Evolutionary conservation across 1,140 invertebrate genomes (phyloP), one percentile per base, ranked within the genome.

Genomic region (Drosophila insularis): DNA sequence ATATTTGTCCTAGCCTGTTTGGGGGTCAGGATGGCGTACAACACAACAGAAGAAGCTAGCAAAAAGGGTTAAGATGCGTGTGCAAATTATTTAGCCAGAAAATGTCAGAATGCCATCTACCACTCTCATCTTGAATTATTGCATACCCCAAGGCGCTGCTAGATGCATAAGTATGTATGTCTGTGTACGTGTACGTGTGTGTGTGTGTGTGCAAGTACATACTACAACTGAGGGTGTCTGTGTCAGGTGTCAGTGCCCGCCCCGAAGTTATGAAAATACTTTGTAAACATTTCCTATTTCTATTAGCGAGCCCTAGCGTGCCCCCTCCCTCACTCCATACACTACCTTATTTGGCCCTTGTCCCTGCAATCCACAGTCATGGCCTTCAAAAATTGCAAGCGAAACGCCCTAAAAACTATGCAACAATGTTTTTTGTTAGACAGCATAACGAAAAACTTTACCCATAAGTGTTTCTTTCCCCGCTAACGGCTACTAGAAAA

Each of bases 231-330:
- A 27, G 27, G 35, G 35, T 37, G 61, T 80, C 67, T 75, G 80
- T 86, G 86, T 89, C 85, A 90, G 84, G 78, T 89, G 85, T 89
- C 85, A 89, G 85, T 89, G 81, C 74, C 85, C 77, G 74, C 77
- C 74, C 85, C 74, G 71, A 80, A 89, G 85, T 85, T 89, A 89
- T 89, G 85, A 89, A 89, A 89, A 89, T 89, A 89, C 85, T 89
- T 89, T 89, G 86, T 90, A 89, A 89, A 89, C 78, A 89, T 89
- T 89, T 89, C 85, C 84, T 89, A 89, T 89, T 89, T 89, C 84
- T 89, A 85, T 89, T 89, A 89, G 85, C 85, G 84, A 79, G 19
- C 54, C 63, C 50, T 59, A 17, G 39, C 5, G 37, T 56, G 6
- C 23, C 7, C 19, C 19, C 23, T 50, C 35, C 13, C 14, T 2